Percentiles rank a stretch among this genome's conserved stretches.
These are phyloP conservation scores for Tragelaphus strepsiceros DNA, from an alignment of 2,113 vertebrate genomes.

Conservation along the genomic window DNA sequence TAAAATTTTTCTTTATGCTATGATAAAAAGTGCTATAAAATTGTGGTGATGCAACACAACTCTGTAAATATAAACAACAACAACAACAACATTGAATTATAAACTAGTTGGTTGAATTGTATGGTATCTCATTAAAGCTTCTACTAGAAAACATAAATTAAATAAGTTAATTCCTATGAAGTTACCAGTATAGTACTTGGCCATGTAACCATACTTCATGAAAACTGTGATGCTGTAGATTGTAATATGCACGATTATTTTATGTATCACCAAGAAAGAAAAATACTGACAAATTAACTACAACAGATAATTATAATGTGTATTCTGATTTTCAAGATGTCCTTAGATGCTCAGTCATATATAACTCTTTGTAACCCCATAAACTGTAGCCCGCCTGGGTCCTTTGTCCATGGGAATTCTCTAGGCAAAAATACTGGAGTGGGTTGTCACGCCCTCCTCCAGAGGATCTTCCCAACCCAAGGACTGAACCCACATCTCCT, in stretches of 20 bases:
- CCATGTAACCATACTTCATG: background rate
- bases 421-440: background rate
- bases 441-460: background rate
- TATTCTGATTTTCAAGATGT: background rate
- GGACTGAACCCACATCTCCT: background rate
- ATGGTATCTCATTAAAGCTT: background rate
- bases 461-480: background rate
- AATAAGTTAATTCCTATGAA: background rate
- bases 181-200: background rate
- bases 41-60: background rate
- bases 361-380: background rate
- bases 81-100: background rate
- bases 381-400: background rate
- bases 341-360: background rate
- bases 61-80: background rate
- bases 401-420: background rate
- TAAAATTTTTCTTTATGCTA: background rate
- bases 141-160: background rate
- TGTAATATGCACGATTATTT: constrained; percentile 10
- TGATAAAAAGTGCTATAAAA: background rate
- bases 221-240: background rate
- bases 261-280: background rate
- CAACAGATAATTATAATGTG: background rate
- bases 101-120: background rate
- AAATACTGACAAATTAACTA: background rate